Base-by-base conservation (phyloP, 1,140 invertebrate genomes). In the Drosophila truncata region DNA sequence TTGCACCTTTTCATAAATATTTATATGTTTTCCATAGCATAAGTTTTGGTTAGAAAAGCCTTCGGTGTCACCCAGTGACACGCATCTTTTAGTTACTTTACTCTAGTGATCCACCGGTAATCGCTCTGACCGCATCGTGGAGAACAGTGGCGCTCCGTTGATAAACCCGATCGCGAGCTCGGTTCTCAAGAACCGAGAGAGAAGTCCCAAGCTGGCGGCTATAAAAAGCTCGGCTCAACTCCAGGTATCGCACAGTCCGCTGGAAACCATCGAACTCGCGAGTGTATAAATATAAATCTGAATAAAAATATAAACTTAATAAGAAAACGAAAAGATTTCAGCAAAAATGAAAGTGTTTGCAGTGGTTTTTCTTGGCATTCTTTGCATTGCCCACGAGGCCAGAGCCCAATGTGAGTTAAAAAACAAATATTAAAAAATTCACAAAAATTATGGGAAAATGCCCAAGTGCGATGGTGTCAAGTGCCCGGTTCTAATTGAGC, bases 31-130 rank as follows among this genome's bases (percentile, higher is more conserved):
- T 52, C 18, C 33, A 20, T 39, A 73, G 44, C 63, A 67, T 66
- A 69, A 18, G 20, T 57, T 50, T 61, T 44, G 39, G 25, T 41
- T 35, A 20, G 47, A 10, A 50, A 67, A 61, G 58, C 44, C 47
- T 52, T 64, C 50, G 46, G 70, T 76, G 61, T 79, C 65, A 74
- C 73, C 82, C 47, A 86, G 78, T 86, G 75, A 69, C 75, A 79
- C 67, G 78, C 64, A 82, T 84, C 25, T 80, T 31, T 44, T 2
- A 31, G 16, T 27, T 47, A 46, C 25, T 44, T 27, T 47, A 35
- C 25, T 44, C 60, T 39, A 66, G 42, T 54, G 18, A 35, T 23
- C 37, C 25, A 42, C 29, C 47, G 63, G 57, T 44, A 63, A 84
- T 37, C 23, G 27, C 4, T 37, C 44, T 54, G 52, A 82, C 73